A percentile compares a stretch with the other conserved stretches of the same genome.
phyloP scores from a whole-genome alignment of 2,888 invertebrate species.

The Andrena chrysosceles region DNA sequence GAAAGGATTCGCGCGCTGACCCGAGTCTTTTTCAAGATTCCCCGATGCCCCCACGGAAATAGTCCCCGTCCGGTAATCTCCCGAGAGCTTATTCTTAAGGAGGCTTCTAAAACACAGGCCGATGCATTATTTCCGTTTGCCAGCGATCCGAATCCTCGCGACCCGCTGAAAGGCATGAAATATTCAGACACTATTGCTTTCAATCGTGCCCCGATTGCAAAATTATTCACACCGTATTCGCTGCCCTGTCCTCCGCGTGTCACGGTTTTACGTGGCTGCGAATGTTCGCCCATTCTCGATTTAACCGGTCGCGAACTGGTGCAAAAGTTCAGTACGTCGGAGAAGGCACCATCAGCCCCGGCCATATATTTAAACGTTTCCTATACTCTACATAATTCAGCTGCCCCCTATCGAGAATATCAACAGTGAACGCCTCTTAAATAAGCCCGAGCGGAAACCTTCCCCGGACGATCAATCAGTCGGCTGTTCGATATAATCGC shows the following conservation, averaged over 20 bases:
- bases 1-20: slow-evolving; percentile 4
- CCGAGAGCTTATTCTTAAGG: slow-evolving; percentile 48
- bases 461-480: slow-evolving; percentile 43
- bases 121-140: slow-evolving; percentile 44
- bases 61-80: background rate
- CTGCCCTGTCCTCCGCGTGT: background rate
- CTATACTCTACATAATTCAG: slow-evolving; percentile 6
- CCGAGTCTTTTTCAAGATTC: slow-evolving; percentile 26
- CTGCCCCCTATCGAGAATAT: background rate
- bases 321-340: slow-evolving; percentile 31
- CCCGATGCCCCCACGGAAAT: slow-evolving; percentile 21
- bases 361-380: slow-evolving; percentile 30
- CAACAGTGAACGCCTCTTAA: background rate
- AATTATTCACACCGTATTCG: slow-evolving; percentile 15
- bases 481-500: slow-evolving; percentile 12
- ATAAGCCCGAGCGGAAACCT: slow-evolving; percentile 12
- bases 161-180: slow-evolving; percentile 34
- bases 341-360: slow-evolving; percentile 4
- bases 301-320: background rate
- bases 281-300: background rate
- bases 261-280: background rate
- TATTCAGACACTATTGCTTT: slow-evolving; percentile 41
- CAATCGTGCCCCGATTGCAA: slow-evolving; percentile 28
- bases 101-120: slow-evolving; percentile 20
- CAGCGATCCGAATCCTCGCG: slow-evolving; percentile 24